Conservation (phyloP, 2,888 invertebrate species). For the Gymnosoma rotundatum region DNA sequence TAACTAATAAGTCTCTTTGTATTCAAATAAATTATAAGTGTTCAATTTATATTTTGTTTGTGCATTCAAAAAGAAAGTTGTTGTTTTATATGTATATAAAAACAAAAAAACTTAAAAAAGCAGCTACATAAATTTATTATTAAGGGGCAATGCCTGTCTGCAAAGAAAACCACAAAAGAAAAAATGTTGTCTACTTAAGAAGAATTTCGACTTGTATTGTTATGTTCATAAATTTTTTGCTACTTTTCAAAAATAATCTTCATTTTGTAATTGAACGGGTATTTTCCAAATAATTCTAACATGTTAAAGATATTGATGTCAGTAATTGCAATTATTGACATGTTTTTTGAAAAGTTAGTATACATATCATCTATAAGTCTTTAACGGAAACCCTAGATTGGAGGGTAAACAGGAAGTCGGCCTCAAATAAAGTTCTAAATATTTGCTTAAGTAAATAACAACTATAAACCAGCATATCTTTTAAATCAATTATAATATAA, state of each 20-base stretch:
- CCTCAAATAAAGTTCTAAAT: no score
- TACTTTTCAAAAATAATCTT: not conserved
- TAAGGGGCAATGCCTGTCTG: constrained; percentile 38
- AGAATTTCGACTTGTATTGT: not conserved
- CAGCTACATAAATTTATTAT: constrained; percentile 33
- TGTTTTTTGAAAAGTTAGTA: no score
- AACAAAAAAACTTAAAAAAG: constrained; percentile 4
- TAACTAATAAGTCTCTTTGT: constrained; percentile 17
- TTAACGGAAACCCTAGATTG: no score
- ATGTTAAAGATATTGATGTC: no score
- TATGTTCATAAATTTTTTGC: not conserved
- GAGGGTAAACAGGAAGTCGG: no score
- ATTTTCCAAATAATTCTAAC: not conserved
- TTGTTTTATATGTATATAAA: not conserved
- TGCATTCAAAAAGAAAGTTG: constrained; percentile 55
- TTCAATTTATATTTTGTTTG: constrained; percentile 47
- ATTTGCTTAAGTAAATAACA: no score
- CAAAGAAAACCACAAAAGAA: constrained; percentile 38
- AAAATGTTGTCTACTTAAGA: constrained; percentile 46
- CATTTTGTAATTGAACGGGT: not conserved
- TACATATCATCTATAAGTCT: no score
- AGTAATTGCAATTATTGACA: no score
- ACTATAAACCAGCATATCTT: no score
- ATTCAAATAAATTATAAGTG: constrained; percentile 33
- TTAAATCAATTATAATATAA: no score